Conservation (phyloP, 2,113 vertebrate genomes). For the Calidris pygmaea region DNA sequence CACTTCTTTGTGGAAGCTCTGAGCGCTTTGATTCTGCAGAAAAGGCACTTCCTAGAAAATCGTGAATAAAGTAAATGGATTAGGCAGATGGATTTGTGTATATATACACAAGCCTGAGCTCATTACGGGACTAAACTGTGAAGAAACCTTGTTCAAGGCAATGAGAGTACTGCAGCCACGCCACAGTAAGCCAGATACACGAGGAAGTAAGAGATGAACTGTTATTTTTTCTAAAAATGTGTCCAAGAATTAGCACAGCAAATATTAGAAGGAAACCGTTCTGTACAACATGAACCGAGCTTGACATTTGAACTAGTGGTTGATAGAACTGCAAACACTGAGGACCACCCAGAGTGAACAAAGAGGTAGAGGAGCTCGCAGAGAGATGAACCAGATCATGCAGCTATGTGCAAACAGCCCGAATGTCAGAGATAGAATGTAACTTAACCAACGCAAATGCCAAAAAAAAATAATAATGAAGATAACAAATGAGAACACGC, state of each 20-base stretch:
- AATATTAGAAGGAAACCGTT: not conserved
- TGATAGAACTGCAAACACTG: not conserved
- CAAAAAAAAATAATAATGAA: not conserved
- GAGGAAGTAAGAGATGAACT: not conserved
- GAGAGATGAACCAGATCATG: conserved; percentile 16
- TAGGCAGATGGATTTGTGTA: not conserved
- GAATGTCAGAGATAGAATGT: not conserved
- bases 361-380: not conserved
- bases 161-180: not conserved
- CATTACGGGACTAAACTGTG: not conserved
- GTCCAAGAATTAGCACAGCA: conserved; percentile 10
- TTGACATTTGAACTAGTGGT: not conserved
- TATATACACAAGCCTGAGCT: not conserved
- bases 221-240: not conserved
- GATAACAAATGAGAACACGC: not conserved
- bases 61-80: not conserved
- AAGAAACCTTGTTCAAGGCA: not conserved
- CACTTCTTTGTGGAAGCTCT: not conserved
- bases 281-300: not conserved
- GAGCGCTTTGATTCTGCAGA: not conserved
- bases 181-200: not conserved
- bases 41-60: not conserved
- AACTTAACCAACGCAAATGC: conserved; percentile 1
- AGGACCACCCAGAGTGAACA: conserved; percentile 51
- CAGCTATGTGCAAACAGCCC: not conserved